Base-by-base conservation (phyloP, 2,113 vertebrate species). In the Podilymbus podiceps region DNA sequence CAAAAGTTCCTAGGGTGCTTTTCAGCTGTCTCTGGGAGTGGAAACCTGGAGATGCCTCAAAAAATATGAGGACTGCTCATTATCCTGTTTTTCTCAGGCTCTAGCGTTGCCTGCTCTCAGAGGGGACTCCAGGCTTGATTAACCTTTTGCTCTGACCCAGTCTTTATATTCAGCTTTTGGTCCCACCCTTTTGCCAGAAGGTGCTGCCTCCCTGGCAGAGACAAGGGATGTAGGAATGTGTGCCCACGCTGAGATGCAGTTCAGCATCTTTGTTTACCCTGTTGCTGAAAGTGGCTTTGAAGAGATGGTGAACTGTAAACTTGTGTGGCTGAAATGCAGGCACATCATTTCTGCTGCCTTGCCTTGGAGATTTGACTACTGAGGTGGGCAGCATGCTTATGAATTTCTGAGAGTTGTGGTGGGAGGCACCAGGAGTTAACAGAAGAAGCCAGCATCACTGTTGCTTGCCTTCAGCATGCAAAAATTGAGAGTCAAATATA, bases 331-430 rank as follows among this genome's bases (percentile, higher is more conserved):
- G 68, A 89, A 80, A 33, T 18, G 18, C 42, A 19, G 20, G 11
- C 77, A 15, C 12, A 30, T 80, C 1, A 22, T 81, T 60, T 74
- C 87, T 87, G 73, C 47, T 87, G 47, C 30, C 40, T 95, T 92
- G 30, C 80, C 38, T 52, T 87, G 73, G 66, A 44, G 47, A 6
- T 78, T 89, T 87, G 33, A 40, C 49, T 84, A 11, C 73, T 72
- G 77, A 68, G 56, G 52, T 75, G 74, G 80, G 91, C 66, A 94
- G 73, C 64, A 42, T 27, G 35, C 35, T 81, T 49, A 73, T 64
- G 89, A 85, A 82, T 92, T 96, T 92, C 80, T 85, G 66, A 85
- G 85, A 52, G 40, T 35, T 72, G 49, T 56, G 27, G 74, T 94
- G 87, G 91, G 94, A 92, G 80, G 89, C 68, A 74, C 44, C 35